A percentile compares a stretch with the other conserved stretches of the same genome.
Conservation (phyloP, 2,113 vertebrate species). For the Petrocephalus microphthalmus region DNA sequence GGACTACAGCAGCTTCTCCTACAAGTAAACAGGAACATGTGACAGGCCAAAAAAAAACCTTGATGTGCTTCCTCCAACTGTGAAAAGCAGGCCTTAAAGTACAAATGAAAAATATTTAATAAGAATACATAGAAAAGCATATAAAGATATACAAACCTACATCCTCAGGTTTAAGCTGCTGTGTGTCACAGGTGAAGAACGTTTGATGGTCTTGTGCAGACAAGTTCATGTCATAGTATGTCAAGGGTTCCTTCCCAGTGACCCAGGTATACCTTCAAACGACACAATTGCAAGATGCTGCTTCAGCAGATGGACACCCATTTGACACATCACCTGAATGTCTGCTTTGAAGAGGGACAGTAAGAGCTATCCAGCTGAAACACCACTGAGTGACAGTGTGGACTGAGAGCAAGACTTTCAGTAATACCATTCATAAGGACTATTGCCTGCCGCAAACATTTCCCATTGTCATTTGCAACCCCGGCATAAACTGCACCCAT, state of each 20-base stretch:
- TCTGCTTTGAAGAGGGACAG: neutral
- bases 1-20: neutral
- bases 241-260: conserved; percentile 93
- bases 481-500: neutral
- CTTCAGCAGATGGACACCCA: neutral
- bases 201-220: conserved; percentile 98
- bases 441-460: neutral
- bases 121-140: conserved; percentile 16
- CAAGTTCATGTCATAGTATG: conserved; percentile 97
- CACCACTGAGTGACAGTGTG: neutral
- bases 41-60: neutral
- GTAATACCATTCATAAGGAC: neutral
- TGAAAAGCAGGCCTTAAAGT: neutral
- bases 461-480: neutral
- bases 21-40: neutral
- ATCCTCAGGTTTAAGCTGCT: conserved; percentile 83
- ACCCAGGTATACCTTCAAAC: conserved; percentile 87
- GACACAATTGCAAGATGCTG: neutral
- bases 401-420: neutral
- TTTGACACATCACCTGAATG: neutral
- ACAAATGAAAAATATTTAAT: neutral
- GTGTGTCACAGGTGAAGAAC: conserved; percentile 92
- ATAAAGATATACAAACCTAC: conserved; percentile 62
- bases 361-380: neutral
- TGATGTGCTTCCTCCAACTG: neutral